phyloP scores from a whole-genome alignment of 1,140 invertebrate species.

The Bombus impatiens region DNA sequence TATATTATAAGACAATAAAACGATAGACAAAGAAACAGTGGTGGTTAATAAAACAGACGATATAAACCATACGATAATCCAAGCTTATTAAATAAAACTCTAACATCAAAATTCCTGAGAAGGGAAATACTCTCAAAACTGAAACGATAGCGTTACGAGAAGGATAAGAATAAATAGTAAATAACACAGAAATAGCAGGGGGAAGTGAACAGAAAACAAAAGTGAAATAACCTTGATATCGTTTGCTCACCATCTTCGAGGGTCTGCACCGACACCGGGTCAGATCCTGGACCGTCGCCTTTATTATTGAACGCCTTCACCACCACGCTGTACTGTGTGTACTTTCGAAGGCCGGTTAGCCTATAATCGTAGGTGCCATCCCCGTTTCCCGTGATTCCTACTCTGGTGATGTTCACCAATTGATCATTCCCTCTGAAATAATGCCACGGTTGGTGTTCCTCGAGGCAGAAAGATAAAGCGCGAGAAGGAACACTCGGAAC shows the following conservation, averaged over 20 bases:
- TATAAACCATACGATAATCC: neutral
- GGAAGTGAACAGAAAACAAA: conserved; percentile 6
- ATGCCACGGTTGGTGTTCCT: conserved; percentile 46
- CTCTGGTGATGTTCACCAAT: conserved; percentile 80
- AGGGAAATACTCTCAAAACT: neutral
- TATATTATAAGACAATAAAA: too few species aligned
- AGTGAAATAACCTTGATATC: neutral
- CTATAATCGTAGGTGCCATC: conserved; percentile 84
- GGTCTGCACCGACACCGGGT: conserved; percentile 87
- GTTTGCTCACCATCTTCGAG: conserved; percentile 89
- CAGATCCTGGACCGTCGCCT: conserved; percentile 89
- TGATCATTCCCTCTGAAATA: conserved; percentile 76
- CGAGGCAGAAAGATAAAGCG: conserved; percentile 56
- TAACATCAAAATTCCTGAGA: neutral
- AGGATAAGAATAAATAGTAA: too few species aligned
- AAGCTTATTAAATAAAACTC: neutral
- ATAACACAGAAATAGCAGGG: neutral
- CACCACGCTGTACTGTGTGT: conserved; percentile 89
- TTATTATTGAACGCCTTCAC: conserved; percentile 92
- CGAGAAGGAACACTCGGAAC: conserved; percentile 34
- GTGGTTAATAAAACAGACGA: neutral
- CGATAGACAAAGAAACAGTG: too few species aligned
- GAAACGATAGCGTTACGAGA: neutral
- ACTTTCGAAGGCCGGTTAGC: conserved; percentile 87
- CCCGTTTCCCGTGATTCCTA: conserved; percentile 81